Percentiles rank a stretch among this genome's conserved stretches.
phyloP scores from a whole-genome alignment of 2,888 invertebrate genomes.

The Drosophila anomalata region DNA sequence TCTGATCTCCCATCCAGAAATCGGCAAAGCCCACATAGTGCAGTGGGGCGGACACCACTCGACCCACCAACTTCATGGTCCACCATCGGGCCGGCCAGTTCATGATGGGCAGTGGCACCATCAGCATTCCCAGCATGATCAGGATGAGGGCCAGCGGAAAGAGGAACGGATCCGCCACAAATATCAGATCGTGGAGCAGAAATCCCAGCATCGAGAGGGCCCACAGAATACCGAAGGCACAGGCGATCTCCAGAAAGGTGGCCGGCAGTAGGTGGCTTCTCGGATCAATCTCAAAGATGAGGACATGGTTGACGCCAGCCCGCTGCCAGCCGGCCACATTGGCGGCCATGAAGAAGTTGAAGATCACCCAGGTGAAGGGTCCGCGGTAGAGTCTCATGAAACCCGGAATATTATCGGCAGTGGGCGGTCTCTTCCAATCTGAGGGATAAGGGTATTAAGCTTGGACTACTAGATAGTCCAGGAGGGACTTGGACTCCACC shows the following conservation, averaged over 20 bases:
- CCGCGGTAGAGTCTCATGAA: conserved; percentile 96
- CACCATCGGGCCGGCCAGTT: conserved; percentile 96
- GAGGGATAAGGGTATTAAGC: neutral
- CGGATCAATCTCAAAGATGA: conserved; percentile 98
- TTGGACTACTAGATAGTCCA: too few relatives aligned
- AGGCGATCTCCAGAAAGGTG: conserved; percentile 95
- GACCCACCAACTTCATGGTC: conserved; percentile 86
- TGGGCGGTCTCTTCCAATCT: conserved; percentile 55
- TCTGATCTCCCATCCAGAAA: conserved; percentile 98
- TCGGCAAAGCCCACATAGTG: conserved; percentile 97
- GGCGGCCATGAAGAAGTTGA: conserved; percentile 95
- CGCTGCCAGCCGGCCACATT: conserved; percentile 98
- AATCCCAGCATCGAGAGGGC: conserved; percentile 90
- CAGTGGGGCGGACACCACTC: conserved; percentile 94
- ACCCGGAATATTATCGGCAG: conserved; percentile 82
- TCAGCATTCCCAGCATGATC: conserved; percentile 91
- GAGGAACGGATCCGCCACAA: conserved; percentile 92
- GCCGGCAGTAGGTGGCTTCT: conserved; percentile 95
- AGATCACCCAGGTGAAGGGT: conserved; percentile 94
- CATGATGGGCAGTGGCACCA: conserved; percentile 96
- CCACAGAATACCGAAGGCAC: conserved; percentile 96
- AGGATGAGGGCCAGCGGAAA: conserved; percentile 93
- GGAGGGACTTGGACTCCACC: too few relatives aligned
- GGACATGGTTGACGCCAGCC: conserved; percentile 98
- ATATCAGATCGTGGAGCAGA: conserved; percentile 88